phyloP scores from a whole-genome alignment of 2,888 invertebrate genomes.

The Elysia crispata region DNA sequence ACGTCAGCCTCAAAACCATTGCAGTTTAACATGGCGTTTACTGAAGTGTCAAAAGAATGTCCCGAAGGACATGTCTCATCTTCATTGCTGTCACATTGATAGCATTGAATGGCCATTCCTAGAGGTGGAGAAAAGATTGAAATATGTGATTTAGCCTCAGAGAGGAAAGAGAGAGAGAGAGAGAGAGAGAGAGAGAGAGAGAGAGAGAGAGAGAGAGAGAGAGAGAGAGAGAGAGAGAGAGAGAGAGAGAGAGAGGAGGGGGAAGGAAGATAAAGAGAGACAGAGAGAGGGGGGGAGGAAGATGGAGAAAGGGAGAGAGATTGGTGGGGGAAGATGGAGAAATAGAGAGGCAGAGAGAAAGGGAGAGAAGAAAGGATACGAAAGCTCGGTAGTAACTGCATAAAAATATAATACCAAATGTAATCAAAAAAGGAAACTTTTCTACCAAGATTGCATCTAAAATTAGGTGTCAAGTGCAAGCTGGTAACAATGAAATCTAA shows the following conservation, averaged over 20 bases:
- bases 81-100: slow-evolving; percentile 93
- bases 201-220: background rate
- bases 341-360: too few relatives aligned
- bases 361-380: too few relatives aligned
- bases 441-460: too few relatives aligned
- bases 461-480: too few relatives aligned
- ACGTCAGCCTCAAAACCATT: slow-evolving; percentile 94
- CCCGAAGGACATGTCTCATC: slow-evolving; percentile 95
- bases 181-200: too few relatives aligned
- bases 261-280: background rate
- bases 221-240: too few relatives aligned
- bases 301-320: background rate
- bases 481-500: too few relatives aligned
- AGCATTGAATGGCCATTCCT: slow-evolving; percentile 87
- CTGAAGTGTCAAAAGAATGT: slow-evolving; percentile 87
- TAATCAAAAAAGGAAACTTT: background rate
- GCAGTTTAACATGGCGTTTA: slow-evolving; percentile 94
- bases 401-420: too few relatives aligned
- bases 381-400: too few relatives aligned
- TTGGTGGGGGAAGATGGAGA: background rate
- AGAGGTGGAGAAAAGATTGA: slow-evolving; percentile 44
- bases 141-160: background rate
- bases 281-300: too few relatives aligned
- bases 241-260: too few relatives aligned
- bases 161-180: background rate